phyloP scores from a whole-genome alignment of 2,888 invertebrate species.

The Oasisia sp. region DNA sequence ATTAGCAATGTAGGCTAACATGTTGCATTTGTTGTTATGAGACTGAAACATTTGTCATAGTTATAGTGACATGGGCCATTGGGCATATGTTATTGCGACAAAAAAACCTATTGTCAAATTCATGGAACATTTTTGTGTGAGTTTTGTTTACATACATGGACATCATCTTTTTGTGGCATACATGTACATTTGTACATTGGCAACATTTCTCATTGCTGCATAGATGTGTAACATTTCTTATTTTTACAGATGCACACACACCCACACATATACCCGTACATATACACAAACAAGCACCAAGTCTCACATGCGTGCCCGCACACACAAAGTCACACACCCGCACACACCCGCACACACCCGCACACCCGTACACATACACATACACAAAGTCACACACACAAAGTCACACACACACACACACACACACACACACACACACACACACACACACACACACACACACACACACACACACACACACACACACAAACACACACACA shows the following conservation, averaged over 20 bases:
- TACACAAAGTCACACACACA: not conserved
- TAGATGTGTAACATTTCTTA: not conserved
- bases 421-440: not conserved
- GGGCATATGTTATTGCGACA: not conserved
- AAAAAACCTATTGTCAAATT: not conserved
- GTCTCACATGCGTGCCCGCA: not conserved
- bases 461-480: not conserved
- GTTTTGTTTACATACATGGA: not conserved
- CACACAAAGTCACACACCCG: not conserved
- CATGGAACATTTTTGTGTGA: not conserved
- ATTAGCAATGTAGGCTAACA: constrained; percentile 68
- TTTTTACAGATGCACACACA: not conserved
- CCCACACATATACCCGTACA: not conserved
- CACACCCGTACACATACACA: not conserved
- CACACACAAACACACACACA: not conserved
- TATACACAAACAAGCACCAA: not conserved
- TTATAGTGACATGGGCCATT: too few species aligned
- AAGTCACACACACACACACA: not conserved
- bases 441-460: not conserved
- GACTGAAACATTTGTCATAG: too few species aligned
- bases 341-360: too few species aligned
- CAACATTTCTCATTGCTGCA: not conserved
- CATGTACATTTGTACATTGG: not conserved
- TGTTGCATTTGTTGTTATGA: not conserved
- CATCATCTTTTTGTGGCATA: not conserved